phyloP scores from a whole-genome alignment of 2,797 vertebrate genomes.

The Sylvia borin region DNA sequence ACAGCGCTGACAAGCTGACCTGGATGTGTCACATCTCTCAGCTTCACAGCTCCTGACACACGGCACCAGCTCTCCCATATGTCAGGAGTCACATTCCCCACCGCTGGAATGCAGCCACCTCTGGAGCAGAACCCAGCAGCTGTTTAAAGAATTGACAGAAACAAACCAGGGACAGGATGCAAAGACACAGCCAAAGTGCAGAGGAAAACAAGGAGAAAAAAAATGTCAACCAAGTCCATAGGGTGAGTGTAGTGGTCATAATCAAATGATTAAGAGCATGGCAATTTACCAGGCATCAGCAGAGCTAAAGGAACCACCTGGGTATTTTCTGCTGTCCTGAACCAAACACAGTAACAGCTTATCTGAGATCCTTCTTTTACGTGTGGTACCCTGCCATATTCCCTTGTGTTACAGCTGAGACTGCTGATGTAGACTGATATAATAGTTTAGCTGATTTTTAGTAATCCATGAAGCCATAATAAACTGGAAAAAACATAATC shows the following conservation, averaged over 20 bases:
- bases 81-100: constrained; percentile 56
- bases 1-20: constrained; percentile 25
- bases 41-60: constrained; percentile 41
- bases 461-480: not conserved
- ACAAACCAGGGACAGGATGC: constrained; percentile 53
- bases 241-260: not conserved
- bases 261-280: not conserved
- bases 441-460: not conserved
- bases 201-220: constrained; percentile 22
- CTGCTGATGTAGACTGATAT: not conserved
- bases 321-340: not conserved
- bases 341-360: not conserved
- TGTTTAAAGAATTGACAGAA: constrained; percentile 66
- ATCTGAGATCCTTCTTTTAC: not conserved
- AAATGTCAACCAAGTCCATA: not conserved
- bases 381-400: not conserved
- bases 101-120: constrained; percentile 63
- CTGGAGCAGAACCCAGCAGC: constrained; percentile 63
- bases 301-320: not conserved
- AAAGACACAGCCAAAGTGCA: not conserved
- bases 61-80: constrained; percentile 39
- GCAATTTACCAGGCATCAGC: not conserved
- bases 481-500: not conserved
- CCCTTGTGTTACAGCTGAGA: not conserved
- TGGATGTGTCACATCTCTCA: constrained; percentile 43